Evolutionary conservation across 2,888 invertebrate species (phyloP).

Genomic region (Drosophila monieri): DNA sequence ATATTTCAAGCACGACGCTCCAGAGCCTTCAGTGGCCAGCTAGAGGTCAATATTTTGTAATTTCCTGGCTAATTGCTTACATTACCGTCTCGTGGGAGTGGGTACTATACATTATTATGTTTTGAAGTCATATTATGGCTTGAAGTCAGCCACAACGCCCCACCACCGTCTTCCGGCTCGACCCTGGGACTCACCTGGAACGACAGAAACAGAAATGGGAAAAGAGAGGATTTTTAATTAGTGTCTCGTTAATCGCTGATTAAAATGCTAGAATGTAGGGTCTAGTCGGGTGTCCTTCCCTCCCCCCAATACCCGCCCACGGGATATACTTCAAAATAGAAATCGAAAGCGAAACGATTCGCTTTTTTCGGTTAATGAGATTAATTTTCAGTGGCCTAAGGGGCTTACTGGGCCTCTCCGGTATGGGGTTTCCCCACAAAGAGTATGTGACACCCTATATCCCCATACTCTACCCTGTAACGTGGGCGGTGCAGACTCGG

Average conservation of each 20-base stretch:
- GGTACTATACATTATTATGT: not conserved
- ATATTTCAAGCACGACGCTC: not conserved
- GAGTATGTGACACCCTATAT: too few relatives aligned
- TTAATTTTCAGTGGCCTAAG: constrained; percentile 57
- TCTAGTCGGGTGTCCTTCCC: constrained; percentile 28
- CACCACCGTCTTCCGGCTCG: not conserved
- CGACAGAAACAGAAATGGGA: constrained; percentile 16
- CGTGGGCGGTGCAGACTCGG: constrained; percentile 48
- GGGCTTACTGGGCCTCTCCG: constrained; percentile 50
- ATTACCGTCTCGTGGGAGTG: not conserved
- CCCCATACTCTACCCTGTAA: not conserved
- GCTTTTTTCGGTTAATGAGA: constrained; percentile 49
- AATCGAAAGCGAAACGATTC: constrained; percentile 55
- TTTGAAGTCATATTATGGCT: too few relatives aligned
- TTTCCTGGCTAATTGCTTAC: constrained; percentile 5
- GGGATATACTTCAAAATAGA: not conserved
- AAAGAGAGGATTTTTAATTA: constrained; percentile 40
- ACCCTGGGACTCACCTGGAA: constrained; percentile 52
- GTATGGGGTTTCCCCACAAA: not conserved
- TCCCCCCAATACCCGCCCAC: constrained; percentile 29
- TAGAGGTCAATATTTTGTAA: not conserved
- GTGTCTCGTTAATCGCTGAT: constrained; percentile 14
- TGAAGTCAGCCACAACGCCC: too few relatives aligned
- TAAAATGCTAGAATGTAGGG: constrained; percentile 10
- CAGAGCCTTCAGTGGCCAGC: not conserved